Percentiles rank a stretch among this genome's conserved stretches.
phyloP scores from a whole-genome alignment of 2,797 vertebrate species.

The Gobionotothen gibberifrons region DNA sequence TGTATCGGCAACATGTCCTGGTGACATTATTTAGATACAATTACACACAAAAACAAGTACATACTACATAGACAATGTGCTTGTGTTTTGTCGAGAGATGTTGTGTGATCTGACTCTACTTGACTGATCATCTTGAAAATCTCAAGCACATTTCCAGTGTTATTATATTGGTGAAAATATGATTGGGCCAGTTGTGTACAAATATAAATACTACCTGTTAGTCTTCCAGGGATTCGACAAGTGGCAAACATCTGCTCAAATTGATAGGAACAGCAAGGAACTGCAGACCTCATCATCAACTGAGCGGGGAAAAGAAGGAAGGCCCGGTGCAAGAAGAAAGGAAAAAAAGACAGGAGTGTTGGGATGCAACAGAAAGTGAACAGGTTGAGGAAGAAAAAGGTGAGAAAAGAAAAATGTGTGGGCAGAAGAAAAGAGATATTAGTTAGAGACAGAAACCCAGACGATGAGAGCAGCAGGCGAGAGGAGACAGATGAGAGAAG shows the following conservation, averaged over 20 bases:
- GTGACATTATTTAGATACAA: neutral
- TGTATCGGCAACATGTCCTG: neutral
- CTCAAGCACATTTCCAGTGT: too few relatives aligned
- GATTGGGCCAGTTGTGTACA: constrained; percentile 23
- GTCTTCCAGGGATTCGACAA: constrained; percentile 84
- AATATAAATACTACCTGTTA: constrained; percentile 81
- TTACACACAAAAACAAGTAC: neutral
- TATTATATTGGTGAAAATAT: neutral
- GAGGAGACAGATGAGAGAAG: constrained; percentile 56
- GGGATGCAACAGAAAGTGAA: constrained; percentile 17
- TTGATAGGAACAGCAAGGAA: constrained; percentile 88
- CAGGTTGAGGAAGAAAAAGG: constrained; percentile 10
- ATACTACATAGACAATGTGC: neutral
- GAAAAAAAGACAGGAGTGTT: neutral
- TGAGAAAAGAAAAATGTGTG: constrained; percentile 41
- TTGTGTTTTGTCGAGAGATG: neutral
- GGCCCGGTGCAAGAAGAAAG: constrained; percentile 31
- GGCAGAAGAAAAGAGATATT: constrained; percentile 59
- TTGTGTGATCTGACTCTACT: neutral
- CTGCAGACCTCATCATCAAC: constrained; percentile 89
- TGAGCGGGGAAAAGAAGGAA: constrained; percentile 70
- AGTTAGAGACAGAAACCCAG: constrained; percentile 49
- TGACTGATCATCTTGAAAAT: neutral
- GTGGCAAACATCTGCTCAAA: constrained; percentile 87
- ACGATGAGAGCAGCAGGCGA: constrained; percentile 43